These are phyloP conservation scores for Philaethria dido DNA, from an alignment of 2,888 invertebrate species.

Conservation along the genomic window DNA sequence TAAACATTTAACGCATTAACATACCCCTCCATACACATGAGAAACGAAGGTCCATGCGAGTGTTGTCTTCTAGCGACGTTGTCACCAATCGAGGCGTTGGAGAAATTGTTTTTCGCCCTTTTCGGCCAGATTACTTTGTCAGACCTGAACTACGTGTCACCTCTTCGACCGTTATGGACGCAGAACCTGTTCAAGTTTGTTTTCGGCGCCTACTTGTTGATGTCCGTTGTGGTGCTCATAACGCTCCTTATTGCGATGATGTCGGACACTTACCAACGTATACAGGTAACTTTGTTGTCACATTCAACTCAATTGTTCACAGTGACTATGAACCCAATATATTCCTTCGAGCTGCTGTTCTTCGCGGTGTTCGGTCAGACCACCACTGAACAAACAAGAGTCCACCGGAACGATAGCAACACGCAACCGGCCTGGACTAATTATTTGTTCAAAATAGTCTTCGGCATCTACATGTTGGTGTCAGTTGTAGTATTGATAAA, in stretches of 20 bases:
- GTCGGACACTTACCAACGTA: slow-evolving; percentile 99
- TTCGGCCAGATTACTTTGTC: slow-evolving; percentile 96
- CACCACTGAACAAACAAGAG: slow-evolving; percentile 88
- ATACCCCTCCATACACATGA: slow-evolving; percentile 62
- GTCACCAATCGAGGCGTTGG: slow-evolving; percentile 96
- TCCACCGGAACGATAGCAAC: slow-evolving; percentile 86
- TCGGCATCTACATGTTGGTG: slow-evolving; percentile 98
- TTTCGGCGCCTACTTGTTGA: slow-evolving; percentile 98
- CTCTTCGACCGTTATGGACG: slow-evolving; percentile 91
- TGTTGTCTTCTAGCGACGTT: slow-evolving; percentile 89
- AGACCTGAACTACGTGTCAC: slow-evolving; percentile 90
- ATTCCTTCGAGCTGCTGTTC: slow-evolving; percentile 98
- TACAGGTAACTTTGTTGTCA: slow-evolving; percentile 91
- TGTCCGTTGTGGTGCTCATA: slow-evolving; percentile 98
- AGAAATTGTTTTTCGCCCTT: slow-evolving; percentile 98
- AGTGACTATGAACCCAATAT: slow-evolving; percentile 95
- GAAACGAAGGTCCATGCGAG: slow-evolving; percentile 73
- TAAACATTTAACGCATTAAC: slow-evolving; percentile 55
- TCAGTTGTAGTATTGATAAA: slow-evolving; percentile 99
- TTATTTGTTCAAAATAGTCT: slow-evolving; percentile 93
- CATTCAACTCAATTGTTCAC: slow-evolving; percentile 82
- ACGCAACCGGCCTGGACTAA: slow-evolving; percentile 92
- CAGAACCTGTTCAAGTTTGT: slow-evolving; percentile 94
- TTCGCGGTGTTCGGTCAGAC: slow-evolving; percentile 99
- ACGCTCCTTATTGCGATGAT: slow-evolving; percentile 99